Base-by-base conservation (phyloP, 1,140 invertebrate species). In the Megathymus violae region DNA sequence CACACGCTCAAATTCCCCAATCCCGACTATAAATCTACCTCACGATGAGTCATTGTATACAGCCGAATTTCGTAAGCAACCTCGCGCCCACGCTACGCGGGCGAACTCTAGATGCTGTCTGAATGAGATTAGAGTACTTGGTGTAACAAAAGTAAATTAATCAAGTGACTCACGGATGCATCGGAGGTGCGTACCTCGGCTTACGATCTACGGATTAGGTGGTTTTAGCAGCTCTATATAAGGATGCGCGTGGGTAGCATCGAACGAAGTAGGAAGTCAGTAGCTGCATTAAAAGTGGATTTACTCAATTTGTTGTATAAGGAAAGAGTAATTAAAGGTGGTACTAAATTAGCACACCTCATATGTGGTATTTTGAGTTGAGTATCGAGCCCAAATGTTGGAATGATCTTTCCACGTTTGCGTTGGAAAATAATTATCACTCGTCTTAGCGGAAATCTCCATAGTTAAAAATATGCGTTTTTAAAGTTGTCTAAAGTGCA, bases 81-180 rank as follows among this genome's bases (percentile, higher is more conserved):
- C 52, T 69, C 62, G 36, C 58, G 34, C 67, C 67, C 47, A 69
- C 67, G 62, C 52, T 9, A 9, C 46, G 47, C 51, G 36, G 52
- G 63, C 60, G 65, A 59, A 62, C 60, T 50, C 59, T 48, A 63
- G 51, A 64, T 62, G 43, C 38, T 51, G 59, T 19, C 48, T 64
- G 60, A 71, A 69, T 69, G 66, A 68, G 66, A 74, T 74, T 71
- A 71, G 68, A 61, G 62, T 61, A 62, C 59, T 51, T 50, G 43
- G 22, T 36, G 58, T 41, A 74, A 72, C 73, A 68, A 70, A 72
- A 70, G 52, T 70, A 69, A 72, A 75, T 75, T 75, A 76, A 76
- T 76, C 73, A 72, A 62, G 13, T 75, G 73, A 75, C 48, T 75
- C 73, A 75, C 40, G 52, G 52, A 56, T 56, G 52, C 52, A 56